Evolutionary conservation across 2,797 vertebrate genomes (phyloP), one percentile per base, ranked within the genome.

Genomic region (Cetoscarus ocellatus): DNA sequence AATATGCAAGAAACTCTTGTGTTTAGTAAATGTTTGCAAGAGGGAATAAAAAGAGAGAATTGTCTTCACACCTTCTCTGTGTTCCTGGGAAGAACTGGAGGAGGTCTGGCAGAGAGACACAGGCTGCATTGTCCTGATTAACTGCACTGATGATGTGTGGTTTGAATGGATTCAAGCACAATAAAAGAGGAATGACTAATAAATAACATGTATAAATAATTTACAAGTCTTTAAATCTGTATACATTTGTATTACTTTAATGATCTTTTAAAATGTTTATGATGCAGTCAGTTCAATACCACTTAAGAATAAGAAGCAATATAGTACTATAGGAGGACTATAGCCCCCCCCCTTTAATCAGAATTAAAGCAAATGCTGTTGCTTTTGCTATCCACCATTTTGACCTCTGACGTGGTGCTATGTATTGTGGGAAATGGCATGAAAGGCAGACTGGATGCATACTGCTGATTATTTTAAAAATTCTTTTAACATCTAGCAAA

Each of bases 31-130:
- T 14, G 27, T 13, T 38, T 58, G 40, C 14, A 2, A 42, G 17
- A 56, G 42, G 11, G 35, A 73, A 51, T 55, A 40, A 27, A 54
- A 70, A n/a, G 59, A 70, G 40, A 68, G 17, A 61, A 39, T 7
- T 69, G 34, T 69, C 44, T 56, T 82, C 64, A 63, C 85, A 80
- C 76, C 7, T 70, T 67, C 49, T 64, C 38, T 3, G 66, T 35
- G 48, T 49, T 59, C 8, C 57, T 39, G 60, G 5, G 53, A 52
- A 45, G 62, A 78, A 3, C 43, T 35, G 7, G 18, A 39, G 56
- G 57, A 12, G 65, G 62, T 66, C 45, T 71, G 73, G 59, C 43
- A 67, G 17, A 14, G 12, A 42, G 12, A 54, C 3, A 38, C 44
- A n/a, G 54, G 36, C 45, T 39, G 42, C 17, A 62, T 34, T 39